Percentiles rank a stretch among this genome's conserved stretches.
Conservation (phyloP, 2,113 vertebrate genomes). For the Gorsachius goisagi region DNA sequence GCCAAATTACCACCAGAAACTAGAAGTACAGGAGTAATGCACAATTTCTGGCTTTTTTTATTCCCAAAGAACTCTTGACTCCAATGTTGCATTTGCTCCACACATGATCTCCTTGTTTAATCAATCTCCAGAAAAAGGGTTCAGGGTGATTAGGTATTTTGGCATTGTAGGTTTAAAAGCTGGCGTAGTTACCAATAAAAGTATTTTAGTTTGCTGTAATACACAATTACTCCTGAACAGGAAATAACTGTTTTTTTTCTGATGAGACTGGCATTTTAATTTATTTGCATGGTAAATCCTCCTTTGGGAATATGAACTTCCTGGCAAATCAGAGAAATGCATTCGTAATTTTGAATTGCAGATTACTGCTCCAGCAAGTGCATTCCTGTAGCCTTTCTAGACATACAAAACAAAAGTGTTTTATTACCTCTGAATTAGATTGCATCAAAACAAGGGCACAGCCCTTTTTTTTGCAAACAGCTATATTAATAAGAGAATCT, state of each 20-base stretch:
- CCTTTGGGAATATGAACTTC: neutral
- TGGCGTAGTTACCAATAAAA: neutral
- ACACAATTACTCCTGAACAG: neutral
- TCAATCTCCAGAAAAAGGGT: neutral
- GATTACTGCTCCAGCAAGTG: neutral
- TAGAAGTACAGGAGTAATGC: neutral
- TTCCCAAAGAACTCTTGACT: too few relatives aligned
- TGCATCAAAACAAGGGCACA: neutral
- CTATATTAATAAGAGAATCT: neutral
- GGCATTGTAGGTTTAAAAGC: neutral
- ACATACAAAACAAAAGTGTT: neutral
- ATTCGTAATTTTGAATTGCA: neutral
- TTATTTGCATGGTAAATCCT: neutral
- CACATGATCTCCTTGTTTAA: neutral
- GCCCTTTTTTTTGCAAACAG: neutral
- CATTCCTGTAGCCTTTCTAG: neutral
- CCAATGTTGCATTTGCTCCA: rapidly evolving
- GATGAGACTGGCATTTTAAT: neutral
- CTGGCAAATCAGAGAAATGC: neutral
- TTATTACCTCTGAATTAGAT: neutral
- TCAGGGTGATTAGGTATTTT: neutral
- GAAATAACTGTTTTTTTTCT: neutral
- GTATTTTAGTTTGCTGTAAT: neutral
- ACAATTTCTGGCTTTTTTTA: neutral
- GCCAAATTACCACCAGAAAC: neutral